These are phyloP conservation scores for Ambastaia sidthimunki DNA, from an alignment of 2,797 vertebrate genomes.

Conservation along the genomic window DNA sequence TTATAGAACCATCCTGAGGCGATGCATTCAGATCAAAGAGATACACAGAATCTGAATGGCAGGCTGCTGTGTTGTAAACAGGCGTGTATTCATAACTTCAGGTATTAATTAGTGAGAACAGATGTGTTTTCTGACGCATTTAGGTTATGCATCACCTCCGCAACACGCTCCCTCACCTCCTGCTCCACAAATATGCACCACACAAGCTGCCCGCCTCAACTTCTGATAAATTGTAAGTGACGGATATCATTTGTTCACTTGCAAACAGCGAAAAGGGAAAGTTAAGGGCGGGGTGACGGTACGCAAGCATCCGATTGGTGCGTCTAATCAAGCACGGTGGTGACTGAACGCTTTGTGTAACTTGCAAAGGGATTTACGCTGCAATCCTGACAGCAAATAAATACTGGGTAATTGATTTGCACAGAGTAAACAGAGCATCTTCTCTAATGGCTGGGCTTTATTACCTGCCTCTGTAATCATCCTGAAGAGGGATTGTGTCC, in stretches of 20 bases:
- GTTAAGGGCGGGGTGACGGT: neutral
- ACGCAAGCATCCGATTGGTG: constrained; percentile 24
- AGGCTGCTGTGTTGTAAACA: constrained; percentile 45
- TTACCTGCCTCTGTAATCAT: constrained; percentile 59
- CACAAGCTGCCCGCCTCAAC: constrained; percentile 51
- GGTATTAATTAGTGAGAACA: constrained; percentile 69
- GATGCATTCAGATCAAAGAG: neutral
- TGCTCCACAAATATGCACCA: constrained; percentile 41
- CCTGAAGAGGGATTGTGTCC: constrained; percentile 43
- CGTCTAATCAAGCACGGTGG: neutral
- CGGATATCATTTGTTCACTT: constrained; percentile 32
- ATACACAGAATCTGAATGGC: constrained; percentile 16
- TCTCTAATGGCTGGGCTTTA: constrained; percentile 54
- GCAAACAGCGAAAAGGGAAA: neutral
- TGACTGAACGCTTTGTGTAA: constrained; percentile 52
- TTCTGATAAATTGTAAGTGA: constrained; percentile 58
- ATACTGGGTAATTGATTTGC: constrained; percentile 55
- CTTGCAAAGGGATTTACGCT: constrained; percentile 42
- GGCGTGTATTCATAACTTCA: constrained; percentile 50
- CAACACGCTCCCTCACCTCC: constrained; percentile 47
- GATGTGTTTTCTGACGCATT: constrained; percentile 68
- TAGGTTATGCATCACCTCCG: constrained; percentile 61
- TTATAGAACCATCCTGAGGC: constrained; percentile 2
- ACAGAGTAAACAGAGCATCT: constrained; percentile 43
- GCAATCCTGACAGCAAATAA: constrained; percentile 41